Conservation (phyloP, 1,140 invertebrate genomes). For the Doryteuthis pealeii region DNA sequence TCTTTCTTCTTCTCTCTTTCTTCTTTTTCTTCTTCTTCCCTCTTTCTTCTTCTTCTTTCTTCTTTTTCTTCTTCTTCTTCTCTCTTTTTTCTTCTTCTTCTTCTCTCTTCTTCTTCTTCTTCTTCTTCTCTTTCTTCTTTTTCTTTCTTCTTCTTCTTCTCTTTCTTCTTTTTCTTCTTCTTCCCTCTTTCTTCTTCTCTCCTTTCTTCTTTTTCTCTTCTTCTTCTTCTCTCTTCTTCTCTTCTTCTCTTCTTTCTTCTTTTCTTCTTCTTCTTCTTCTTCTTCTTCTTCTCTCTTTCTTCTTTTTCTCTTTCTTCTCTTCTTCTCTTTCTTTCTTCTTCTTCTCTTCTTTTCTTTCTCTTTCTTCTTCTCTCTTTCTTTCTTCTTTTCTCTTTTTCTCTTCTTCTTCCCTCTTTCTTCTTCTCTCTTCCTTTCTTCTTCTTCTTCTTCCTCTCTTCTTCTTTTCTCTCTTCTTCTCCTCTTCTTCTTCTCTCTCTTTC, state of each 20-base stretch:
- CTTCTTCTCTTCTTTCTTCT: not conserved
- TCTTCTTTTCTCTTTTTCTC: not conserved
- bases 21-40: not conserved
- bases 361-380: not conserved
- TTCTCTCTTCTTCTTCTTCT: not conserved
- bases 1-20: not conserved
- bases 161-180: not conserved
- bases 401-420: not conserved
- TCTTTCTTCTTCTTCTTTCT: not conserved
- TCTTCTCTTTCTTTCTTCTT: not conserved
- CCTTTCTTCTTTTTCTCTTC: not conserved
- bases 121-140: not conserved
- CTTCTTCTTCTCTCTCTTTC: not conserved
- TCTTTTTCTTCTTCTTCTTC: not conserved
- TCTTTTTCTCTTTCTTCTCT: not conserved
- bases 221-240: not conserved
- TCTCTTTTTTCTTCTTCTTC: not conserved
- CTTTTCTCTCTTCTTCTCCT: not conserved
- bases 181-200: not conserved
- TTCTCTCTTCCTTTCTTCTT: not conserved
- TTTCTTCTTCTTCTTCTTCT: not conserved
- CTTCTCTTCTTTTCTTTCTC: not conserved
- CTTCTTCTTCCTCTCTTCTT: not conserved
- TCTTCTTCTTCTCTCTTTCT: not conserved
- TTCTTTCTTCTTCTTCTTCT: not conserved